Percentiles rank a stretch among this genome's conserved stretches.
These are phyloP conservation scores for Balearica regulorum DNA, from an alignment of 2,797 vertebrate genomes.

Conservation along the genomic window DNA sequence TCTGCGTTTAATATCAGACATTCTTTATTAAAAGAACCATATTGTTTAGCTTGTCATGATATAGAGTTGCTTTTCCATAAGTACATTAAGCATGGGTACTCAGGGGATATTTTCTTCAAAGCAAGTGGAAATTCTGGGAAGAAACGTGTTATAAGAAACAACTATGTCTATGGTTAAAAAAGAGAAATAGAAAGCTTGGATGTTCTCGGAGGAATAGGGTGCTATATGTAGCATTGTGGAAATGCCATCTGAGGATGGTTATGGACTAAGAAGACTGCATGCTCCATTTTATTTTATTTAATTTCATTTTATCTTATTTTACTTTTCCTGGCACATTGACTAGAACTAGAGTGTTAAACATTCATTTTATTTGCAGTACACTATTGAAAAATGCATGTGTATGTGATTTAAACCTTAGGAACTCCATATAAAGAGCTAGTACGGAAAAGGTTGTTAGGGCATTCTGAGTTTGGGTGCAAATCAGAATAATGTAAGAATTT, in stretches of 20 bases:
- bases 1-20: conserved; percentile 49
- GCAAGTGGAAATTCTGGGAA: conserved; percentile 79
- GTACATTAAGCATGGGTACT: conserved; percentile 84
- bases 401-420: not conserved
- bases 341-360: not conserved
- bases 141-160: conserved; percentile 76
- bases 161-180: conserved; percentile 82
- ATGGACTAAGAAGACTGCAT: not conserved
- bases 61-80: conserved; percentile 71
- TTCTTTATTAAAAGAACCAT: conserved; percentile 60
- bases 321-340: not conserved
- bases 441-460: not conserved
- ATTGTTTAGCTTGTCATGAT: conserved; percentile 54
- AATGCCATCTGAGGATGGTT: conserved; percentile 15
- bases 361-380: not conserved
- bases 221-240: not conserved
- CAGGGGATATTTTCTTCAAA: conserved; percentile 85
- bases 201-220: conserved; percentile 36
- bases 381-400: not conserved
- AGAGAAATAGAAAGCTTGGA: conserved; percentile 57
- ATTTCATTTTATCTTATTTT: conserved; percentile 3
- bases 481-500: not conserved
- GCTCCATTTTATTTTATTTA: not conserved
- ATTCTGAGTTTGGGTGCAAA: not conserved
- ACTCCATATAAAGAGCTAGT: not conserved